These are phyloP conservation scores for Telenomus remus DNA, from an alignment of 1,140 invertebrate species.

Conservation along the genomic window DNA sequence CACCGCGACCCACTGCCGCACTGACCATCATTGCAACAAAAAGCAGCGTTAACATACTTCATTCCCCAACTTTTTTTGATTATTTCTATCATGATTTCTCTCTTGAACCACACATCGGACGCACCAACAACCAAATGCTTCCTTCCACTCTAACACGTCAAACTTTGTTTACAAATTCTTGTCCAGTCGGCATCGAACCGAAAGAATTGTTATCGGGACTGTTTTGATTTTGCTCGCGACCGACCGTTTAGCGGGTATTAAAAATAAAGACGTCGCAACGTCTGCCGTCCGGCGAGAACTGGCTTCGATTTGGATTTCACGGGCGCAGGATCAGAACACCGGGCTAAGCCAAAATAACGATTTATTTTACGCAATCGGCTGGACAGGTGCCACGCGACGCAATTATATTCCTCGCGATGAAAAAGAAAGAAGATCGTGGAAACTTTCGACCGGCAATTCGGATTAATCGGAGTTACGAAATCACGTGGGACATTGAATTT, in stretches of 20 bases:
- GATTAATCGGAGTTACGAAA: no score
- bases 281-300: conserved; percentile 32
- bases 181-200: no score
- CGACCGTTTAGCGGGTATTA: not conserved
- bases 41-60: conserved; percentile 50
- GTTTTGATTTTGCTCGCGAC: no score
- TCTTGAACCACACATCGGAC: conserved; percentile 14
- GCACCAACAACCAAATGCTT: conserved; percentile 4
- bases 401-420: conserved; percentile 29
- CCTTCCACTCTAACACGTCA: no score
- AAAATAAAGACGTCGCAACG: conserved; percentile 28
- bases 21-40: conserved; percentile 61
- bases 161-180: no score
- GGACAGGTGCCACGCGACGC: conserved; percentile 54
- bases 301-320: conserved; percentile 30
- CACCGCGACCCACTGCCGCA: conserved; percentile 75
- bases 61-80: conserved; percentile 4
- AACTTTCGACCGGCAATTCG: no score
- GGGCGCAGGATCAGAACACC: conserved; percentile 40
- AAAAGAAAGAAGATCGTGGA: conserved; percentile 5
- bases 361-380: conserved; percentile 55
- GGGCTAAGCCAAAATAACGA: conserved; percentile 57
- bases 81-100: not conserved
- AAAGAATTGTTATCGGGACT: no score
- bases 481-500: no score